These are phyloP conservation scores for Busseola fusca DNA, from an alignment of 2,888 invertebrate genomes.

Conservation along the genomic window DNA sequence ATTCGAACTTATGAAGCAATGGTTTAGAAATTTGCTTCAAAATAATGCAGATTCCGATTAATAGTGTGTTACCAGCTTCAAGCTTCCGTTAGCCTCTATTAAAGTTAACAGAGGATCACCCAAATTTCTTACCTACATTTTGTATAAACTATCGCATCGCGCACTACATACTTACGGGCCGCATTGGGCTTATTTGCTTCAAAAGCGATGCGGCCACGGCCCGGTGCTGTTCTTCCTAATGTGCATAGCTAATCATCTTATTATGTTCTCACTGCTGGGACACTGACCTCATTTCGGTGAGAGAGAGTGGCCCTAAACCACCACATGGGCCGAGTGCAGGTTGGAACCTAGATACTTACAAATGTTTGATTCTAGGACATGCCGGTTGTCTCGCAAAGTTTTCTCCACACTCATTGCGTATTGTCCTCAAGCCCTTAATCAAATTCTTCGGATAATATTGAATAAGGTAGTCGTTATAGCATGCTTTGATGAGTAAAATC, in stretches of 20 bases:
- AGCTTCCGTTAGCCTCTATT: too few relatives aligned
- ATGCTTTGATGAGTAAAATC: not conserved
- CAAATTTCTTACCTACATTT: not conserved
- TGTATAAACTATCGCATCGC: not conserved
- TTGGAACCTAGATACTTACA: not conserved
- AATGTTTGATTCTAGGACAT: not conserved
- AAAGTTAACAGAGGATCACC: not conserved
- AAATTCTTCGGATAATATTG: not conserved
- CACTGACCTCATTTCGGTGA: not conserved
- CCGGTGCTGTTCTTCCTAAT: not conserved
- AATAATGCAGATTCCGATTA: too few relatives aligned
- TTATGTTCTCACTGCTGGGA: not conserved
- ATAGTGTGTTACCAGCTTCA: too few relatives aligned
- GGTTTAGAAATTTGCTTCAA: too few relatives aligned
- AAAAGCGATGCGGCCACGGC: not conserved
- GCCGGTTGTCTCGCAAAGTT: not conserved
- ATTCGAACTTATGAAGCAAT: too few relatives aligned
- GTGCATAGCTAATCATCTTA: not conserved
- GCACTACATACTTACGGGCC: not conserved
- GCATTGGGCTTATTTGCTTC: not conserved
- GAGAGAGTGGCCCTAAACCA: not conserved
- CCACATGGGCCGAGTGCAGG: not conserved
- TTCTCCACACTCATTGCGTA: not conserved
- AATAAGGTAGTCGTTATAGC: not conserved
- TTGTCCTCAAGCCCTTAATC: not conserved